Conservation (phyloP, 2,113 vertebrate species). For the Lepisosteus oculatus region DNA sequence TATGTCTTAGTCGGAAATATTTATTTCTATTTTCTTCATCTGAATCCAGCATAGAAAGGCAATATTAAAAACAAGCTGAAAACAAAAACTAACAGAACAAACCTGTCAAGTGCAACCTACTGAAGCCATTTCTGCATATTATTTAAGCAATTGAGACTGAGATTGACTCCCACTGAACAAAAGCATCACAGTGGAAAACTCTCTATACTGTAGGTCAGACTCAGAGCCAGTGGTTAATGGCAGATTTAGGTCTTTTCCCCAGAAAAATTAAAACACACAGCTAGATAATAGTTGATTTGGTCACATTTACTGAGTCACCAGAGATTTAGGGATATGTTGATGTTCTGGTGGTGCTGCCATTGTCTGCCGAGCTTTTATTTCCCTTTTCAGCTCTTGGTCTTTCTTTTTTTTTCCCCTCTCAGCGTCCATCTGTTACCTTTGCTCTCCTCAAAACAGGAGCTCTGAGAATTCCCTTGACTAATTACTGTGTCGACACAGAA, state of each 20-base stretch:
- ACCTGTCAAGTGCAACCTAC: constrained; percentile 13
- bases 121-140: constrained; percentile 48
- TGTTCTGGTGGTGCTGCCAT: constrained; percentile 33
- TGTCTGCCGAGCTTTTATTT: constrained; percentile 30
- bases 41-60: neutral
- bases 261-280: constrained; percentile 50
- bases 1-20: no score
- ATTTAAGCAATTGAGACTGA: constrained; percentile 57
- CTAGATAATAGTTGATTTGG: constrained; percentile 45
- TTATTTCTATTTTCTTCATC: no score
- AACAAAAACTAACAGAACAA: constrained; percentile 63
- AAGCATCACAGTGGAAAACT: constrained; percentile 43
- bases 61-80: constrained; percentile 48
- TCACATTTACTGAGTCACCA: constrained; percentile 37
- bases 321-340: constrained; percentile 32
- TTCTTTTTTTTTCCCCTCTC: constrained; percentile 46
- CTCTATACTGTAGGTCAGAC: constrained; percentile 65
- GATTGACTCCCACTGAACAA: constrained; percentile 45
- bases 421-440: constrained; percentile 75
- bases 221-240: constrained; percentile 55
- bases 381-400: constrained; percentile 23
- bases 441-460: constrained; percentile 61
- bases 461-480: constrained; percentile 72
- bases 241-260: constrained; percentile 56
- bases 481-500: constrained; percentile 74